These are phyloP conservation scores for Drosophila testacea DNA, from an alignment of 2,888 invertebrate species.

Conservation along the genomic window DNA sequence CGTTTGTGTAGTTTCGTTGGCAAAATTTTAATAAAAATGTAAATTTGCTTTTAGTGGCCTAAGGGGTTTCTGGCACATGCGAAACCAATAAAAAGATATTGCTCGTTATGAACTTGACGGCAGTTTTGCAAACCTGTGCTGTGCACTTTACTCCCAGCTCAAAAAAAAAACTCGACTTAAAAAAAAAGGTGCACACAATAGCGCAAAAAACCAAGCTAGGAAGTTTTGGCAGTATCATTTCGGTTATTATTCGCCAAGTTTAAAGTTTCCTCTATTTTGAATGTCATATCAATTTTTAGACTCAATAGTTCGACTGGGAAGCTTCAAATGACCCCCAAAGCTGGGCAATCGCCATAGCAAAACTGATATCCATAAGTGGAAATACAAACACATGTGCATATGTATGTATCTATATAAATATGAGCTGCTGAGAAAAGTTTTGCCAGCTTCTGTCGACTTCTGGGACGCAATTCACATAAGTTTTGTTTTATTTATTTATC, in stretches of 20 bases:
- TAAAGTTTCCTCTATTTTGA: constrained; percentile 29
- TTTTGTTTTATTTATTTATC: constrained; percentile 13
- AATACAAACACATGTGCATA: background rate
- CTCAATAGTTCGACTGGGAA: constrained; percentile 22
- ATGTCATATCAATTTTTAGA: constrained; percentile 34
- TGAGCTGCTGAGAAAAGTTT: constrained; percentile 30
- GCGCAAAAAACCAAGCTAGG: constrained; percentile 2
- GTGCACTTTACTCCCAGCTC: constrained; percentile 19
- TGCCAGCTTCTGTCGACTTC: constrained; percentile 1
- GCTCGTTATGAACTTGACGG: constrained; percentile 73
- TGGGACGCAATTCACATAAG: constrained; percentile 8
- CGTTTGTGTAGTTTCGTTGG: constrained; percentile 48
- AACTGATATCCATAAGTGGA: constrained; percentile 23
- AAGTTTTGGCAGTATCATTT: constrained; percentile 41
- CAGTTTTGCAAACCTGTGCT: constrained; percentile 56
- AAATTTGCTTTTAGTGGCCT: constrained; percentile 68
- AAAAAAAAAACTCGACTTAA: background rate
- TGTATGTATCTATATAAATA: constrained; percentile 12
- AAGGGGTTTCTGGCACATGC: constrained; percentile 67
- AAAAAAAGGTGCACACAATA: constrained; percentile 31
- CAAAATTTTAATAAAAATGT: constrained; percentile 75
- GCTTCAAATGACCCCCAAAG: constrained; percentile 17
- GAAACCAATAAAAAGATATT: constrained; percentile 74
- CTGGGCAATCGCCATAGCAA: constrained; percentile 11
- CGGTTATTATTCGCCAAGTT: constrained; percentile 43